A percentile compares a stretch with the other conserved stretches of the same genome.
phyloP scores from a whole-genome alignment of 2,888 invertebrate species.

The Odontothrips loti region DNA sequence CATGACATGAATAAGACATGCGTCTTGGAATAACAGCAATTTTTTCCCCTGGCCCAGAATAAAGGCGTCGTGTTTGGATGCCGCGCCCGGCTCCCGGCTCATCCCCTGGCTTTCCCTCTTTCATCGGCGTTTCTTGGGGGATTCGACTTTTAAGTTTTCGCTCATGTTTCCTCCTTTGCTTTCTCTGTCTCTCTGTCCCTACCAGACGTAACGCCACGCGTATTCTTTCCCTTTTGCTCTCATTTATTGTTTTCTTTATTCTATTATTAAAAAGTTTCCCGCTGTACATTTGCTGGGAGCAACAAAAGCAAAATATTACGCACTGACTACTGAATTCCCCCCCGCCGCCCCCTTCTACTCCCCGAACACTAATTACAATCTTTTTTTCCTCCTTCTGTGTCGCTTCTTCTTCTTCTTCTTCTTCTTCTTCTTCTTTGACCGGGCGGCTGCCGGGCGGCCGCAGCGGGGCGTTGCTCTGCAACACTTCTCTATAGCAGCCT shows the following conservation, averaged over 20 bases:
- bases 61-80: neutral
- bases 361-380: constrained; percentile 8
- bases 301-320: neutral
- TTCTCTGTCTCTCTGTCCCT: neutral
- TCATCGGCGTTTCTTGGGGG: neutral
- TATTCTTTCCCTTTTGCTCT: neutral
- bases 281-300: neutral
- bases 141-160: constrained; percentile 7
- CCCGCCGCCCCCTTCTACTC: no score
- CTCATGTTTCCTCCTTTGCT: neutral
- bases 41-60: neutral
- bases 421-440: neutral
- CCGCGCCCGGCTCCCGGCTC: neutral
- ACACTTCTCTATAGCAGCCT: no score
- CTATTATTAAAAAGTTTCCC: constrained; percentile 14
- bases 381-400: neutral
- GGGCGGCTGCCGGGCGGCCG: no score
- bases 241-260: neutral
- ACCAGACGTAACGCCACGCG: no score
- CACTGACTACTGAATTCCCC: neutral
- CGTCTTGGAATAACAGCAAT: neutral
- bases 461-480: no score
- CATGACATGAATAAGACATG: neutral
- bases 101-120: neutral
- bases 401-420: neutral